These are phyloP conservation scores for Hydraecia micacea DNA, from an alignment of 2,888 invertebrate genomes.

Conservation along the genomic window DNA sequence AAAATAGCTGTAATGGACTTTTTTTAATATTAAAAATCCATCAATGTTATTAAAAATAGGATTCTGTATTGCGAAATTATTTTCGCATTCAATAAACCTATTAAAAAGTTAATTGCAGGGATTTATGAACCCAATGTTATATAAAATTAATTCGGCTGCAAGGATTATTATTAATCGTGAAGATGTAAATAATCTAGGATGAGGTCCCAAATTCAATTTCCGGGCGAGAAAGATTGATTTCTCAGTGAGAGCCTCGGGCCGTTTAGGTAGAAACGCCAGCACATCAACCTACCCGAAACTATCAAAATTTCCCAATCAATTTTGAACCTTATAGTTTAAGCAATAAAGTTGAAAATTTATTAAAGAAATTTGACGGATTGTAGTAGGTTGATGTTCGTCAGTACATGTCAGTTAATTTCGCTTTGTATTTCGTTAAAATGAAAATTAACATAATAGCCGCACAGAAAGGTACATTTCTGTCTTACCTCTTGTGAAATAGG, in stretches of 20 bases:
- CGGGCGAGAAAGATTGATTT: not conserved
- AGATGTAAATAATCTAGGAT: not conserved
- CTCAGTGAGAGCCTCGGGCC: not conserved
- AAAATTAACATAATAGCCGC: not conserved
- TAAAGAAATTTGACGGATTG: no score
- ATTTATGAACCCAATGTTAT: not conserved
- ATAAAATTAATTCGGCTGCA: not conserved
- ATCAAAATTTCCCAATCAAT: no score
- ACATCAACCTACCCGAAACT: no score
- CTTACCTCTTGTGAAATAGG: not conserved
- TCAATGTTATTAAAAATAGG: slow-evolving; percentile 17
- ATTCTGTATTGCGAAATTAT: not conserved
- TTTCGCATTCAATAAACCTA: not conserved
- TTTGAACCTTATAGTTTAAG: no score
- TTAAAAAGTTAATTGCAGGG: no score
- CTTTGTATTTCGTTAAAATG: not conserved
- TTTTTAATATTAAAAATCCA: slow-evolving; percentile 16
- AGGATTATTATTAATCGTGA: not conserved
- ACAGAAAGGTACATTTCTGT: not conserved
- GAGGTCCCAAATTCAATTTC: not conserved
- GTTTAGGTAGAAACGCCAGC: no score
- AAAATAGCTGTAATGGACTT: slow-evolving; percentile 37
- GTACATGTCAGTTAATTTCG: not conserved
- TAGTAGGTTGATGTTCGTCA: no score
- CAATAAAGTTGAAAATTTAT: no score